Evolutionary conservation across 2,888 invertebrate genomes (phyloP), one percentile per base, ranked within the genome.

Genomic region (Stenoptilia bipunctidactyla): DNA sequence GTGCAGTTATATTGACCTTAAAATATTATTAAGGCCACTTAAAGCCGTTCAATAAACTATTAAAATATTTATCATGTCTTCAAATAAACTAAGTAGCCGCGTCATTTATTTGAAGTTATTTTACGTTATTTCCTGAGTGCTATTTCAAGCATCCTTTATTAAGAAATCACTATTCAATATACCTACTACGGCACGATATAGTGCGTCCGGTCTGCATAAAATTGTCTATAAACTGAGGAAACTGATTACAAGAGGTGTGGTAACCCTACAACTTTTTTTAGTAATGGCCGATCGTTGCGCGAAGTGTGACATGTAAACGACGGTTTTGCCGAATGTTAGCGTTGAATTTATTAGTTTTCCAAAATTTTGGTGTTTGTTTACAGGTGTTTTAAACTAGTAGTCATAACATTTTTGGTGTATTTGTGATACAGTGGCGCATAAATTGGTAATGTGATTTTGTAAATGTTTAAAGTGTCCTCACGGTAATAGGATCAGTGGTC

Each of bases 231-330:
- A 14, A 13, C 12, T 42, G 33, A 27, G 15, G 20, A 25, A 13
- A 37, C n/a, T 57, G 59, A 61, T 56, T 61, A 61, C 58, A 63
- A 20, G 20, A 20, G 20, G 20, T 20, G 8, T 20, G 20, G 20
- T 20, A 20, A 20, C 20, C 3, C 20, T 8, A 8, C n/a, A 20
- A 5, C 13, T 34, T 34, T 72, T 77, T 68, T 68, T 50, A 82
- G 82, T 80, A 62, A 82, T 83, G 82, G 82, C 82, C 74, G 80
- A 71, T 79, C 64, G 62, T 72, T 74, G 67, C 63, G 62, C 72
- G 66, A 66, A 61, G 56, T n/a, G n/a, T 58, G 64, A 68, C 58
- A 56, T 69, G 70, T 52, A 53, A 58, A 56, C 58, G 62, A 63
- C 58, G 57, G 66, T 10, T 12, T 69, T 69, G 60, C 66, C 60